phyloP scores from a whole-genome alignment of 2,113 vertebrate species.

The Thryonomys swinderianus region DNA sequence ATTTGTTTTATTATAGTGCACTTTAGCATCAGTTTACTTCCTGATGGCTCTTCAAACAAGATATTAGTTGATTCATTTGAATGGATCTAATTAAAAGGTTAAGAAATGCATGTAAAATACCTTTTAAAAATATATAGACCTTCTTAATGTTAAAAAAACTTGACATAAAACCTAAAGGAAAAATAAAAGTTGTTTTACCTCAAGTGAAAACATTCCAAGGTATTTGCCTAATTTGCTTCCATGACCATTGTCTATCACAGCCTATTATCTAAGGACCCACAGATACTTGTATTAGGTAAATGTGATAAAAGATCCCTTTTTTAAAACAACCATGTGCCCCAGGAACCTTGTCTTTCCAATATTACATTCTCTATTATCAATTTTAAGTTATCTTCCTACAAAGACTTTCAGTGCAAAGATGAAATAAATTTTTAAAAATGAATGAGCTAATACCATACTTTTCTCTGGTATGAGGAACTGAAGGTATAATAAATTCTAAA shows the following conservation, averaged over 20 bases:
- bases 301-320: background rate
- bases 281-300: background rate
- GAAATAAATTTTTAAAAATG: constrained; percentile 27
- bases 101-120: constrained; percentile 24
- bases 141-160: constrained; percentile 41
- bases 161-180: background rate
- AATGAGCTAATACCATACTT: background rate
- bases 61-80: constrained; percentile 67
- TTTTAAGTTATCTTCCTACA: constrained; percentile 22
- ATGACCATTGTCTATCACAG: background rate
- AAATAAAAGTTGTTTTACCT: background rate
- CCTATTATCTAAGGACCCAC: background rate
- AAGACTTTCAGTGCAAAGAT: constrained; percentile 41
- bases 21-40: constrained; percentile 62
- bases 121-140: constrained; percentile 1
- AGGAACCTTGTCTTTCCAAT: background rate
- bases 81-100: constrained; percentile 61
- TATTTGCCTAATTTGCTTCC: constrained; percentile 12
- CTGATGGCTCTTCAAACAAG: constrained; percentile 57
- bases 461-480: too few species aligned
- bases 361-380: constrained; percentile 10
- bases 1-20: constrained; percentile 59
- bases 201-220: background rate
- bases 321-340: background rate
- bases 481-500: too few species aligned